phyloP scores from a whole-genome alignment of 2,888 invertebrate species.

The Adelphocoris suturalis region DNA sequence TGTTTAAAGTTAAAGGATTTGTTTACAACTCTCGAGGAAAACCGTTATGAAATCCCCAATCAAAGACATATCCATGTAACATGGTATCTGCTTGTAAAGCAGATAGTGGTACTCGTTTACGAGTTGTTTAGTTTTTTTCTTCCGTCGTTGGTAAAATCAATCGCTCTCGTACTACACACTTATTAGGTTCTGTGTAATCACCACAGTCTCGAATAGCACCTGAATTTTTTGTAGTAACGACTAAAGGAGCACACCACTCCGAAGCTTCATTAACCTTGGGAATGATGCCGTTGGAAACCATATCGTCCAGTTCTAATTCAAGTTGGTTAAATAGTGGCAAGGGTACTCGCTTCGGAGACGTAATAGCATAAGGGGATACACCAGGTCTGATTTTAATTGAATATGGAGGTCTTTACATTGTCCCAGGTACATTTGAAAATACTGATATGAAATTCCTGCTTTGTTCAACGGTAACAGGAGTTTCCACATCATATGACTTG shows the following conservation, averaged over 20 bases:
- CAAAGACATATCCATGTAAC: too few species aligned
- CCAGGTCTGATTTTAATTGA: slow-evolving; percentile 76
- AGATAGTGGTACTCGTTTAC: too few species aligned
- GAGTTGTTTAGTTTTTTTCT: too few species aligned
- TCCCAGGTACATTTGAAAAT: not conserved
- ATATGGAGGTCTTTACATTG: slow-evolving; percentile 17
- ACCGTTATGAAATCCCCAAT: too few species aligned
- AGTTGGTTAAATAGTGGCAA: slow-evolving; percentile 77
- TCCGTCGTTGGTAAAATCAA: slow-evolving; percentile 57
- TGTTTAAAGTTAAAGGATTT: too few species aligned
- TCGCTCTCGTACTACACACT: slow-evolving; percentile 54
- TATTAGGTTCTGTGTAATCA: slow-evolving; percentile 77
- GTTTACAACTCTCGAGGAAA: too few species aligned
- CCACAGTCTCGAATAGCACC: slow-evolving; percentile 76
- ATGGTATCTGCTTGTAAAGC: too few species aligned
- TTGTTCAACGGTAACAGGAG: not conserved
- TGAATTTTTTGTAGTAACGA: slow-evolving; percentile 76
- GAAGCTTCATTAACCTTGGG: slow-evolving; percentile 76
- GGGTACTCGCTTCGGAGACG: slow-evolving; percentile 77
- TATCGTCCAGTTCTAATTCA: slow-evolving; percentile 75
- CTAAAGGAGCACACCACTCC: slow-evolving; percentile 78
- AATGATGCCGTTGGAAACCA: slow-evolving; percentile 76
- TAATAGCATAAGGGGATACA: slow-evolving; percentile 76
- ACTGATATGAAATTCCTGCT: not conserved
- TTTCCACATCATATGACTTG: not conserved